phyloP scores from a whole-genome alignment of 1,140 invertebrate genomes.

The Drosophila subpulchrella region DNA sequence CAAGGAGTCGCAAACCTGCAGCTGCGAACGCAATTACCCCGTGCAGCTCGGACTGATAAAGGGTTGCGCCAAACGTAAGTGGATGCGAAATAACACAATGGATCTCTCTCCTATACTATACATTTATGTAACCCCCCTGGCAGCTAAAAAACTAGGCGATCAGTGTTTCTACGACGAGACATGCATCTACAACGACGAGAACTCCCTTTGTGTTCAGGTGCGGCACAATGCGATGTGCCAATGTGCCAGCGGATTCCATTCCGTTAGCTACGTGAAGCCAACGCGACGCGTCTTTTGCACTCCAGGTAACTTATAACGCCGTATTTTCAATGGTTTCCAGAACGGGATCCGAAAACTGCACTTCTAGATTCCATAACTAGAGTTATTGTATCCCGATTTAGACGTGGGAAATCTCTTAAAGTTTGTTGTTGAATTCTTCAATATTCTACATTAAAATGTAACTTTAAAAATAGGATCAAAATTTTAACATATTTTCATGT shows the following conservation, averaged over 20 bases:
- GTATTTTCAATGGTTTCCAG: neutral
- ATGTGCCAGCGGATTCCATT: conserved; percentile 91
- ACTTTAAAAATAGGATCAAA: too few species aligned
- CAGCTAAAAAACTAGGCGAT: conserved; percentile 92
- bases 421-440: too few species aligned
- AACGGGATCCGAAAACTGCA: too few species aligned
- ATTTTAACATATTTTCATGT: too few species aligned
- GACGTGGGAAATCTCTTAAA: too few species aligned
- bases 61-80: conserved; percentile 93
- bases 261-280: conserved; percentile 89
- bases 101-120: neutral
- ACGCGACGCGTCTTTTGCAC: conserved; percentile 91
- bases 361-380: too few species aligned
- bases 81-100: neutral
- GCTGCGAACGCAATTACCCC: conserved; percentile 91
- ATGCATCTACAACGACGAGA: conserved; percentile 90
- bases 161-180: conserved; percentile 93
- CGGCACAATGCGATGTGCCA: conserved; percentile 94
- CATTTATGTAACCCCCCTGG: neutral
- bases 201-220: conserved; percentile 92
- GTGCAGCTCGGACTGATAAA: conserved; percentile 89
- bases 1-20: conserved; percentile 88
- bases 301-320: conserved; percentile 86
- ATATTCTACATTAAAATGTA: too few species aligned
- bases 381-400: too few species aligned